Base-by-base conservation (phyloP, 2,113 vertebrate species). In the Collichthys lucidus region DNA sequence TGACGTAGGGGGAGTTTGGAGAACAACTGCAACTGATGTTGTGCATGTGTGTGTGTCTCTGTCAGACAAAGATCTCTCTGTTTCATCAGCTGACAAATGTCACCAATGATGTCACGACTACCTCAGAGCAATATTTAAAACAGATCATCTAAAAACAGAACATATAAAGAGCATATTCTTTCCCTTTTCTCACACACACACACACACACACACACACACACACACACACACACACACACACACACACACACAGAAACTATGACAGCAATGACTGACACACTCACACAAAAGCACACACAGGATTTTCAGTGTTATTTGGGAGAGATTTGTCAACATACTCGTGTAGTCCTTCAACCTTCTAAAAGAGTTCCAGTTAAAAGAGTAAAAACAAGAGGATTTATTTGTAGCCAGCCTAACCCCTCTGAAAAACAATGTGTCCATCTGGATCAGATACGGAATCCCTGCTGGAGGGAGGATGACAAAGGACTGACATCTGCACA, bases 41-140 rank as follows among this genome's bases (percentile, higher is more conserved):
- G 67, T 62, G 49, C 42, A 35, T 85, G 76, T 66, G 71, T 78
- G 31, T 35, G 5, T 35, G 31, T 73, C 53, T 55, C 55, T 63
- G 79, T 79, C 31, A 49, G 62, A 94, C 90, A 93, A 91, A 88
- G 88, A 78, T 59, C 72, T 47, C 86, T 91, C 87, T 90, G 89
- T 92, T 90, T 85, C 68, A 74, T 74, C 76, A 69, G 65, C 77
- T 77, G 73, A 86, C 88, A 92, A 92, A 92, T 87, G 92, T 84
- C 88, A 86, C 72, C 65, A 72, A 5, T 92, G 90, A 90, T 88
- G 92, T 89, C 90, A 93, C 59, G 31, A 16, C 80, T 73, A 83
- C 78, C 74, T 84, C 80, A 89, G 66, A 86, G 53, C 35, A 72
- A 83, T 74, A 88, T 76, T 82, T 67, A 83, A 82, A 80, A 83